Conservation (phyloP, 1,140 invertebrate species). For the Trichonephila inaurata region DNA sequence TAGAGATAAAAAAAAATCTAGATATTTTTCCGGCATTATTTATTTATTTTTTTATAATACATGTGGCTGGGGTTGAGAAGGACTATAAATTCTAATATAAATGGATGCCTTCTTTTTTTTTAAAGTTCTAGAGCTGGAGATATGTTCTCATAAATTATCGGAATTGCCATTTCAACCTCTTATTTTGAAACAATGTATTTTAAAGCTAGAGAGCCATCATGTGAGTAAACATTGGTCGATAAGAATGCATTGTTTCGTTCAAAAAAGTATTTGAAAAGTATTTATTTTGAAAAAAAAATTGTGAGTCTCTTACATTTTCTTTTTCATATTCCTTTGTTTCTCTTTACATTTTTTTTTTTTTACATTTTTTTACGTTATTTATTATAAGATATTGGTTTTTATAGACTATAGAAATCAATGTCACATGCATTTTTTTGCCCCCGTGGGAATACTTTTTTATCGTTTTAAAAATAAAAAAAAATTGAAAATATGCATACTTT, state of each 20-base stretch:
- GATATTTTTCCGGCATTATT: constrained; percentile 21
- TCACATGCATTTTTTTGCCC: no score
- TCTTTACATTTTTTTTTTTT: no score
- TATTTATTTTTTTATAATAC: constrained; percentile 49
- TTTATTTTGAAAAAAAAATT: no score
- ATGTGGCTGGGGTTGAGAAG: constrained; percentile 59
- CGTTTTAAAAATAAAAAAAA: no score
- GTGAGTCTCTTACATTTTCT: no score
- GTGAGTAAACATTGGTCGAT: constrained; percentile 23
- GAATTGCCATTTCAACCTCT: constrained; percentile 57
- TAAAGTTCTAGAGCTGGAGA: constrained; percentile 40
- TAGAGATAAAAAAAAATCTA: constrained; percentile 42
- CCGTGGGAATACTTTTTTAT: no score
- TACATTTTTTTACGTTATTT: no score
- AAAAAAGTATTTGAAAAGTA: background rate
- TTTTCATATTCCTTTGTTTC: no score
- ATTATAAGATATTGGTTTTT: no score
- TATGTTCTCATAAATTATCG: constrained; percentile 57
- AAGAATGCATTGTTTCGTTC: background rate
- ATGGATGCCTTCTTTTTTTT: constrained; percentile 62
- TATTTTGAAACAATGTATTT: constrained; percentile 67
- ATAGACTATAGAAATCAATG: no score
- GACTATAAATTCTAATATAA: constrained; percentile 65
- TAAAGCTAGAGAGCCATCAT: background rate
- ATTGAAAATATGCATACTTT: no score